A percentile compares a stretch with the other conserved stretches of the same genome.
These are phyloP conservation scores for Herpetotheres cachinnans DNA, from an alignment of 2,113 vertebrate genomes.

Conservation along the genomic window DNA sequence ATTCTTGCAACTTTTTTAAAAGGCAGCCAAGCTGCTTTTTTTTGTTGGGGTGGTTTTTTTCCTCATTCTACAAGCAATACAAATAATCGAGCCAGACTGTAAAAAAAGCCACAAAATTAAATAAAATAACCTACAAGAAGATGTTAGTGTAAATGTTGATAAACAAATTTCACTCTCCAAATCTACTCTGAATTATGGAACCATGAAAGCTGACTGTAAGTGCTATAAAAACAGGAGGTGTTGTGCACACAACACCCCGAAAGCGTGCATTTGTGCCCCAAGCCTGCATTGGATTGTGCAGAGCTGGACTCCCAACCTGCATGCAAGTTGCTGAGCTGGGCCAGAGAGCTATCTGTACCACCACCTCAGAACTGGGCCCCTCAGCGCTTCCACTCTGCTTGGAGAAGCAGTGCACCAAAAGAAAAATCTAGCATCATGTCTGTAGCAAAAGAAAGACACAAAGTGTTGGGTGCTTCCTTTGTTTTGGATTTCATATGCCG, in stretches of 20 bases:
- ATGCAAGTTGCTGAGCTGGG: fast-evolving
- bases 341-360: not conserved
- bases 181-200: not conserved
- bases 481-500: not conserved
- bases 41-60: not conserved
- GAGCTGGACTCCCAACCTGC: not conserved
- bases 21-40: not conserved
- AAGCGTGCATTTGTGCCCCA: not conserved
- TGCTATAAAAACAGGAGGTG: not conserved
- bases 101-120: not conserved
- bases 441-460: not conserved
- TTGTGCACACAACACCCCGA: fast-evolving
- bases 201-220: not conserved
- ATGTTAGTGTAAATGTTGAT: not conserved
- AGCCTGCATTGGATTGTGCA: not conserved
- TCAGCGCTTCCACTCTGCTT: not conserved
- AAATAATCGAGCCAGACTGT: not conserved
- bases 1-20: not conserved
- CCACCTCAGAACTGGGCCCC: not conserved
- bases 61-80: not conserved
- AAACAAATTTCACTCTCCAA: not conserved
- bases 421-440: not conserved
- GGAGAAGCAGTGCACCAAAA: not conserved
- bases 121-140: not conserved
- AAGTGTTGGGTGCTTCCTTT: not conserved